Evolutionary conservation across 2,888 invertebrate species (phyloP), one percentile per base, ranked within the genome.

Genomic region (Perdita meconis): DNA sequence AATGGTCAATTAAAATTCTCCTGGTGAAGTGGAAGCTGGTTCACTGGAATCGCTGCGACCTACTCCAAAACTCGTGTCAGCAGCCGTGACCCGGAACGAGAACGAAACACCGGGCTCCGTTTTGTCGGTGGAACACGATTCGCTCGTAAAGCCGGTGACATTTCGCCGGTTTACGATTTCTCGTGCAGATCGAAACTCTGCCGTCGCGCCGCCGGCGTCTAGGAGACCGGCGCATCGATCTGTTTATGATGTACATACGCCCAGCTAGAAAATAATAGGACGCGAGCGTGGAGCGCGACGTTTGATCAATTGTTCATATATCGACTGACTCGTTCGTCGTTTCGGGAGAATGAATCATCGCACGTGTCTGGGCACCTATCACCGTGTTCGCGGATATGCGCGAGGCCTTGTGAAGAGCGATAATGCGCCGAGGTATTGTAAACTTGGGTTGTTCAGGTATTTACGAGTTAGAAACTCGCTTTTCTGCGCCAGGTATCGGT

Each of bases 91-190:
- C 26, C 44, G 44, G 36, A 50, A 44, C 50, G 51, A 30, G 30
- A 4, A 30, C 56, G 26, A 8, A 36, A 30, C 40, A 59, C n/a
- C 63, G 19, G 12, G 16, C 47, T 16, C 19, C 47, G 16, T 30
- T 51, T 16, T 26, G 13, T 3, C 36, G 40, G 12, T 47, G 59
- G 57, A 66, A 64, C 63, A 13, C 55, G 71, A 75, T 19, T 65
- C 63, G 56, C 44, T 72, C 75, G 26, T 71, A 65, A 71, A 78
- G 47, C 22, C 22, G 42, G 44, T 75, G 75, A 78, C 81, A 72
- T 82, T 81, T 81, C 64, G 44, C 42, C 4, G 22, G 55, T 64
- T 81, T 60, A 56, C 36, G 59, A 75, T 60, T 70, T 53, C 47
- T 34, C 42, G 30, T 44, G n/a, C 16, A 16, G 16, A 50, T 38